Evolutionary conservation across 2,888 invertebrate genomes (phyloP).

Genomic region (Cerastis rubricosa): DNA sequence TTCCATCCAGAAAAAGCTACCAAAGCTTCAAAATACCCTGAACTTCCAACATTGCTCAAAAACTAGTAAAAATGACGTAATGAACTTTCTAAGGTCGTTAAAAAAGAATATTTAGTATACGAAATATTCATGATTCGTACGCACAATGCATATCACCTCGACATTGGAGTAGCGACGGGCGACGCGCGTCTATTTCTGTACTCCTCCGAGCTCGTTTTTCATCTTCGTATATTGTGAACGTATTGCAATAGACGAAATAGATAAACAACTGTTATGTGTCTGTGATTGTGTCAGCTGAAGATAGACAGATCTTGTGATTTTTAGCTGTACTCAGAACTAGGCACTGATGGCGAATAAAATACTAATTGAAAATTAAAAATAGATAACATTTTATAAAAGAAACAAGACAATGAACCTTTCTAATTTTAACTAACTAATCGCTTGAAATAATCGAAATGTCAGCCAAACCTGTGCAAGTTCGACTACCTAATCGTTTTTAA

Average conservation of each 20-base stretch:
- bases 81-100: conserved; percentile 65
- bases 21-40: conserved; percentile 32
- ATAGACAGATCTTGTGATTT: conserved; percentile 12
- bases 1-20: not conserved
- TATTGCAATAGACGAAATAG: conserved; percentile 60
- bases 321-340: not conserved
- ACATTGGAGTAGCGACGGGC: conserved; percentile 77
- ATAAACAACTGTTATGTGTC: conserved; percentile 57
- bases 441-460: conserved; percentile 20
- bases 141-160: conserved; percentile 84
- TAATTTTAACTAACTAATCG: conserved; percentile 27
- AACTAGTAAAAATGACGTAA: conserved; percentile 46
- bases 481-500: not conserved
- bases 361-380: conserved; percentile 8
- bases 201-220: conserved; percentile 77
- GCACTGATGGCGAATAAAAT: not conserved
- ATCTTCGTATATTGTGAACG: conserved; percentile 71
- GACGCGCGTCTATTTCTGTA: conserved; percentile 80
- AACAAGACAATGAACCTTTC: conserved; percentile 43
- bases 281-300: conserved; percentile 12
- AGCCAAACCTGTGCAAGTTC: not conserved
- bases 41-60: conserved; percentile 42
- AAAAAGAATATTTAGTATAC: conserved; percentile 51
- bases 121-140: conserved; percentile 48
- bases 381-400: conserved; percentile 22